A percentile compares a stretch with the other conserved stretches of the same genome.
These are phyloP conservation scores for Atrina japonica DNA, from an alignment of 2,888 invertebrate genomes.

Conservation along the genomic window DNA sequence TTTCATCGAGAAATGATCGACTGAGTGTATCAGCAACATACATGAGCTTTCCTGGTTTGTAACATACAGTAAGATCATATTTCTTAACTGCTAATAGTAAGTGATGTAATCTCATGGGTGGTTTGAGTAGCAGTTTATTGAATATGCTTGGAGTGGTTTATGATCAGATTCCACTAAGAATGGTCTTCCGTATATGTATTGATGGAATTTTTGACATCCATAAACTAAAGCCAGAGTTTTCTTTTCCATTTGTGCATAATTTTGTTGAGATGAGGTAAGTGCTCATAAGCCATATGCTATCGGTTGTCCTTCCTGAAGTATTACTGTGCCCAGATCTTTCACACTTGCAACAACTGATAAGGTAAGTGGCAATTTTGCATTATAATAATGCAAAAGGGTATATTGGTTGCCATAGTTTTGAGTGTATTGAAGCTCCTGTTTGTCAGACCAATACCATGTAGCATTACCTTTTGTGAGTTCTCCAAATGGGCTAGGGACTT, in stretches of 20 bases:
- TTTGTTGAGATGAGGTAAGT: slow-evolving; percentile 2
- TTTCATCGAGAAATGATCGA: slow-evolving; percentile 18
- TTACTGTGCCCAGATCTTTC: slow-evolving; percentile 31
- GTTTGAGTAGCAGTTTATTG: background rate
- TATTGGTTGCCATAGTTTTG: slow-evolving; percentile 25
- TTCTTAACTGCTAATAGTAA: slow-evolving; percentile 18
- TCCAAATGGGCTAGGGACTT: slow-evolving; percentile 8
- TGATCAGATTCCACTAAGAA: slow-evolving; percentile 15
- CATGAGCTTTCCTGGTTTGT: too few species aligned
- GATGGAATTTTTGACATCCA: slow-evolving; percentile 23
- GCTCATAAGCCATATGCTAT: slow-evolving; percentile 11
- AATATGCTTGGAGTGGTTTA: slow-evolving; percentile 32
- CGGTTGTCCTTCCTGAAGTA: slow-evolving; percentile 29
- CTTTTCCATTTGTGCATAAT: slow-evolving; percentile 22
- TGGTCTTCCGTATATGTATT: slow-evolving; percentile 17
- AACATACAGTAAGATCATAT: background rate
- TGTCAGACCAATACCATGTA: slow-evolving; percentile 27
- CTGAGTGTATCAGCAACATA: slow-evolving; percentile 5
- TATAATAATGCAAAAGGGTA: slow-evolving; percentile 36
- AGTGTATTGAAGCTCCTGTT: slow-evolving; percentile 33
- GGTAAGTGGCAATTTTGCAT: slow-evolving; percentile 29
- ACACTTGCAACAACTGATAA: slow-evolving; percentile 34
- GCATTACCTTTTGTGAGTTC: slow-evolving; percentile 5
- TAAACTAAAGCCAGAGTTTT: slow-evolving; percentile 16
- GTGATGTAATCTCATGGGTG: slow-evolving; percentile 12